Percentiles rank a stretch among this genome's conserved stretches.
Conservation (phyloP, 2,113 vertebrate genomes). For the Chaetorhynchus papuensis region DNA sequence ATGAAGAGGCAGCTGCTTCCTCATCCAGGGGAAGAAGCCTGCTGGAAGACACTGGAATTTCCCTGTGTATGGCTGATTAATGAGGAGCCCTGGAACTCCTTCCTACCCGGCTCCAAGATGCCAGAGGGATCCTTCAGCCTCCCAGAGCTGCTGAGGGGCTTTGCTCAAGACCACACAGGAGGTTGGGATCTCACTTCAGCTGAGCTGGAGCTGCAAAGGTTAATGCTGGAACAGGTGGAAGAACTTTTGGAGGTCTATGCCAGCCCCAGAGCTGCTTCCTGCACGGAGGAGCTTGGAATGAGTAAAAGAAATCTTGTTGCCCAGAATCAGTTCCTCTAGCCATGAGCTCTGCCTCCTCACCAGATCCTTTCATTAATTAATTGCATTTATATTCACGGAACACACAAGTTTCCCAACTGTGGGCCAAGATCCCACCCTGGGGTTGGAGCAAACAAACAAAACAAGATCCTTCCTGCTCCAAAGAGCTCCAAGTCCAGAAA, state of each 20-base stretch:
- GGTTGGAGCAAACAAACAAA: neutral
- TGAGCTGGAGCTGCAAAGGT: neutral
- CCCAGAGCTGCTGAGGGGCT: neutral
- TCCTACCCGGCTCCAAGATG: neutral
- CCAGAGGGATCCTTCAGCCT: neutral
- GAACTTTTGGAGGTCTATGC: neutral
- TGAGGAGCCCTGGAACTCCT: neutral
- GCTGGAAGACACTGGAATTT: neutral
- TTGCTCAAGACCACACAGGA: neutral
- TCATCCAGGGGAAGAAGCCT: neutral
- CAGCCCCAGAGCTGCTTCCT: neutral
- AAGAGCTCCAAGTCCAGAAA: neutral
- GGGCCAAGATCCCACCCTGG: neutral
- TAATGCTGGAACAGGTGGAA: neutral
- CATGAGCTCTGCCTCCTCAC: neutral
- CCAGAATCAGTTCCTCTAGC: neutral
- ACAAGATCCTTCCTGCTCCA: neutral
- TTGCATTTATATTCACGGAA: neutral
- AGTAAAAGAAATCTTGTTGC: neutral
- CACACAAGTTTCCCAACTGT: neutral
- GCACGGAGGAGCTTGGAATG: neutral
- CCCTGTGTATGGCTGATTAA: neutral
- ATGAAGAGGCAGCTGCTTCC: constrained; percentile 52
- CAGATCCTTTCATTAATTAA: neutral
- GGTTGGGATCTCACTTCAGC: neutral